Evolutionary conservation across 1,140 invertebrate genomes (phyloP), one percentile per base, ranked within the genome.

Genomic region (Tetranychus urticae): DNA sequence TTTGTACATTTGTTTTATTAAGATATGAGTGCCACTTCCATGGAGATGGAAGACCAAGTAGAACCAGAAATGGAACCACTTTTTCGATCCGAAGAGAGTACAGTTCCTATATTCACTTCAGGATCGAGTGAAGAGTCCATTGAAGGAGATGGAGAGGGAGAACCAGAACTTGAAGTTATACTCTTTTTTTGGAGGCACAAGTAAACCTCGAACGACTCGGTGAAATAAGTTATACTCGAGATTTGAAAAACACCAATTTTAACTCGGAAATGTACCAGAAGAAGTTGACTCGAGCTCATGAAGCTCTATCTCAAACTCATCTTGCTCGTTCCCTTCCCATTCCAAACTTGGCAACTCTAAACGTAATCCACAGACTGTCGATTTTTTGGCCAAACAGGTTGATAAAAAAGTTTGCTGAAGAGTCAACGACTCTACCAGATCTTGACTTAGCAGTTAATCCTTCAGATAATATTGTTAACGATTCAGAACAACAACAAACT

Each of bases 181-280:
- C 85, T 85, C 74, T 99, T 2, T 93, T 92, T 67, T 73, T 98
- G 12, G 96, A 99, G 74, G 87, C 89, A 1, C 91, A 97, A 74
- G 83, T 96, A 37, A 83, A 80, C 69, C 75, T 88, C 63, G 86
- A 91, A 69, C 86, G 85, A 71, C 78, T 77, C 36, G 88, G 89
- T 67, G 76, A 77, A 45, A 80, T 87, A 63, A 75, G 82, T 2
- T 87, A 84, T 71, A 63, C 66, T 66, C 39, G 66, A 89, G 92
- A 97, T 76, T 74, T 97, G 46, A 79, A 84, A 47, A 88, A 90
- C 42, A 86, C 88, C 74, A 84, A 84, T 71, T 83, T 85, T 4
- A 56, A 56, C 34, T 56, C 55, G 10, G 55, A 56, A 56, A 23
- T 5, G 39, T 5, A 42, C 5, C 39, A 6, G 10, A 42, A 42